Evolutionary conservation across 1,140 invertebrate species (phyloP).

Genomic region (Caligus rogercresseyi): DNA sequence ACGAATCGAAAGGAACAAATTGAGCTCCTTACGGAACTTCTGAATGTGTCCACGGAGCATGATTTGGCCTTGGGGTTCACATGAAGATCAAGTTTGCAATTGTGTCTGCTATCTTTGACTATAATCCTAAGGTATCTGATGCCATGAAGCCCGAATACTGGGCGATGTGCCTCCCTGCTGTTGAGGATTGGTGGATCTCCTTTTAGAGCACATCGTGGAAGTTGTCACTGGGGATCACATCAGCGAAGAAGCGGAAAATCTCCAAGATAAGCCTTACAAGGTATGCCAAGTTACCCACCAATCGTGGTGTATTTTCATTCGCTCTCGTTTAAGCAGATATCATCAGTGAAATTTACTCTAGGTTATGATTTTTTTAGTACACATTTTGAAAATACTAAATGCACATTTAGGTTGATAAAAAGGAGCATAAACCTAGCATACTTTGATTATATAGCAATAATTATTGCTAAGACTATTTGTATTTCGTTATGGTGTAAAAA

Average conservation of each 20-base stretch:
- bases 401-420: no score
- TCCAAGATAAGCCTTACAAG: slow-evolving; percentile 53
- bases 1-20: slow-evolving; percentile 78
- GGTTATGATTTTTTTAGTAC: background rate
- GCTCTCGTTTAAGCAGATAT: no score
- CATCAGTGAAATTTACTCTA: background rate
- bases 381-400: no score
- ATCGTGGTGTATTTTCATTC: no score
- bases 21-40: slow-evolving; percentile 75
- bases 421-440: no score
- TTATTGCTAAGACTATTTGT: no score
- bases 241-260: slow-evolving; percentile 71
- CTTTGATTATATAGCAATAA: no score
- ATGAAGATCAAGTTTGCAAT: slow-evolving; percentile 87
- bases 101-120: slow-evolving; percentile 89
- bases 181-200: slow-evolving; percentile 34
- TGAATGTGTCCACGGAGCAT: slow-evolving; percentile 61
- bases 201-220: slow-evolving; percentile 28
- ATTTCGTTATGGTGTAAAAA: no score
- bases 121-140: slow-evolving; percentile 91
- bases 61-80: slow-evolving; percentile 65
- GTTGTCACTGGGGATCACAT: slow-evolving; percentile 61
- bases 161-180: slow-evolving; percentile 39
- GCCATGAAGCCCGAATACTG: slow-evolving; percentile 95
- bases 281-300: slow-evolving; percentile 28